Conservation (phyloP, 1,140 invertebrate species). For the Lycorma delicatula region DNA sequence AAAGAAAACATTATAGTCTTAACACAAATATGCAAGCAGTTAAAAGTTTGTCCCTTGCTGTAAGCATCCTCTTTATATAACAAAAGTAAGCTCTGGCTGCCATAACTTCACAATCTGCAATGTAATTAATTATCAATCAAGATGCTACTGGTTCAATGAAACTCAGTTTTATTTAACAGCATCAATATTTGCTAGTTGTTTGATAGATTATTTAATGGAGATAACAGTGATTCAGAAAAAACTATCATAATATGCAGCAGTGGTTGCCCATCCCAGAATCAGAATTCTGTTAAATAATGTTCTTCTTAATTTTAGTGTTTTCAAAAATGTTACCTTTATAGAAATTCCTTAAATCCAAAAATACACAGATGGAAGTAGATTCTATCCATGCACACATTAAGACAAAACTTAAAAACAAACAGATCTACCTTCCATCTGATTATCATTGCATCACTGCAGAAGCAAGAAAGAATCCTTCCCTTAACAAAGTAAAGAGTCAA, state of each 20-base stretch:
- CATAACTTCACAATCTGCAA: slow-evolving; percentile 35
- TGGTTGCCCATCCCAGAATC: slow-evolving; percentile 34
- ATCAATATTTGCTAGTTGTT: neutral
- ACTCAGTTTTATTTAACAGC: neutral
- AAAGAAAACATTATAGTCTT: slow-evolving; percentile 16
- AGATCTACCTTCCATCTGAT: slow-evolving; percentile 26
- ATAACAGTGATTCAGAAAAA: neutral
- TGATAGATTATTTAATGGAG: neutral
- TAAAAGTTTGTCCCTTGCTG: slow-evolving; percentile 26
- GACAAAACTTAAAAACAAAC: slow-evolving; percentile 25
- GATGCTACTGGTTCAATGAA: neutral
- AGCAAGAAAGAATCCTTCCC: slow-evolving; percentile 17
- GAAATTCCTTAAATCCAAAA: slow-evolving; percentile 38
- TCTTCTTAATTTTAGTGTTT: slow-evolving; percentile 26
- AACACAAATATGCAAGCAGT: slow-evolving; percentile 28
- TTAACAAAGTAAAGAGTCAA: too few species aligned
- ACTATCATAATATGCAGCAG: slow-evolving; percentile 17
- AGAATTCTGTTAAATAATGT: slow-evolving; percentile 34
- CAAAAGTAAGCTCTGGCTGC: slow-evolving; percentile 30
- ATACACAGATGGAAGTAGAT: slow-evolving; percentile 40
- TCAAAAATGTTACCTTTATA: slow-evolving; percentile 33
- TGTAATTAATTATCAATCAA: slow-evolving; percentile 13
- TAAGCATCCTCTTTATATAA: slow-evolving; percentile 32
- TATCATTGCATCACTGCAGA: slow-evolving; percentile 21
- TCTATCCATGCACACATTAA: slow-evolving; percentile 33